Evolutionary conservation across 92 coral and sea anemone species (phyloP).

Genomic region (Phenganax marumi): DNA sequence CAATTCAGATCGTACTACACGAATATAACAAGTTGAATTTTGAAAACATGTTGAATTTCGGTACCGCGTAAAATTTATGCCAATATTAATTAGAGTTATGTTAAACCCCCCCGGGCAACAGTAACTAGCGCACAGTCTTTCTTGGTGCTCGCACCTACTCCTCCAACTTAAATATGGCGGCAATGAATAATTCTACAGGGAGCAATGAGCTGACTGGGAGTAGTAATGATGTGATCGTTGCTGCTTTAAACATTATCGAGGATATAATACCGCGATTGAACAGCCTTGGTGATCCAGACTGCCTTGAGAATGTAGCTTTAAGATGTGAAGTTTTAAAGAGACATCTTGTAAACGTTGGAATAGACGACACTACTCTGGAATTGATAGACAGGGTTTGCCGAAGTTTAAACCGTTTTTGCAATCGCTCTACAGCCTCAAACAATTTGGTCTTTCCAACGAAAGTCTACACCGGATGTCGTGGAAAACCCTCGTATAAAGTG

Average conservation of each 20-base stretch:
- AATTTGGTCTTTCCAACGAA: background rate
- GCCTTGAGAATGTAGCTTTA: background rate
- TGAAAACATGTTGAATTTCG: too few species aligned
- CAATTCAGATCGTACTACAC: too few species aligned
- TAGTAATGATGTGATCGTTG: background rate
- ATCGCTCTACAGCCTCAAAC: background rate
- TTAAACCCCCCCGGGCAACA: background rate
- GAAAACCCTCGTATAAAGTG: constrained; percentile 65
- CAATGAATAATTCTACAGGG: too few species aligned
- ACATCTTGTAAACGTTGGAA: background rate
- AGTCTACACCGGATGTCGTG: constrained; percentile 47
- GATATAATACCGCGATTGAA: background rate
- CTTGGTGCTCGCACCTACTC: background rate
- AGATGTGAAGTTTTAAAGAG: background rate
- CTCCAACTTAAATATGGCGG: too few species aligned
- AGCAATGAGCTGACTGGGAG: too few species aligned
- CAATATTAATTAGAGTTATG: constrained; percentile 4
- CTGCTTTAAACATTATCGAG: background rate
- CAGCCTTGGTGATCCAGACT: background rate
- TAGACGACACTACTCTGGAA: background rate
- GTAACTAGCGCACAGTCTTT: background rate
- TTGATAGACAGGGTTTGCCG: background rate
- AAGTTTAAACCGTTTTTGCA: background rate
- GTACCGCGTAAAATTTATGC: background rate
- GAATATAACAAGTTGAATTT: too few species aligned